Base-by-base conservation (phyloP, 2,888 invertebrate species). In the Platycnemis pennipes region DNA sequence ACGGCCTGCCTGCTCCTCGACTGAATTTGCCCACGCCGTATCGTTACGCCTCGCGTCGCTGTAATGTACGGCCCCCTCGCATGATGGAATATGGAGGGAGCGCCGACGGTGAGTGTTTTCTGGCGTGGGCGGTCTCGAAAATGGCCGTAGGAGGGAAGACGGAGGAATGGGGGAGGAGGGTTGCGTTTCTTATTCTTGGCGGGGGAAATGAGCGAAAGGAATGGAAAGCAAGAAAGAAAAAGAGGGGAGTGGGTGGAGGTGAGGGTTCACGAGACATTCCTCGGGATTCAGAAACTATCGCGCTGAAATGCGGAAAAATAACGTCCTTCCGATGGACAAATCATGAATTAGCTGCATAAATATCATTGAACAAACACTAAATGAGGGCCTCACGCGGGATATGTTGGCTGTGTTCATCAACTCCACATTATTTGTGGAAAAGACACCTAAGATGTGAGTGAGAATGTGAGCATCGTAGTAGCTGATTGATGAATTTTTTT, bases 11-110 rank as follows among this genome's bases (percentile, higher is more conserved):
- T 77, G 31, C 77, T 77, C 16, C 69, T 69, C 69, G 69, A 8
- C n/a, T 8, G 77, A 37, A 13, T 77, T 31, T 37, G 31, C 77
- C 31, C 77, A 37, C 77, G 77, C 37, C 77, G 63, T 37, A 77
- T 77, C 77, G 77, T 77, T 77, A 11, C 31, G 77, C 77, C 77
- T 77, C 77, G 77, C 31, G 77, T 37, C 77, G 77, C n/a, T 77
- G 77, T 77, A 77, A 77, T 77, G 77, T n/a, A 77, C 77, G 77
- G 77, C 37, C 49, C 19, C 77, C 77, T 77, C 77, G 77, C 13
- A 77, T 77, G 77, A 77, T 77, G 77, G 77, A 77, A 77, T 77
- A 77, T 37, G 77, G 77, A 22, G 77, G 37, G 5, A 37, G 69
- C n/a, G 69, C 31, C 31, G 69, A 13, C 77, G 37, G 26, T 8